A percentile compares a stretch with the other conserved stretches of the same genome.
Conservation (phyloP, 2,888 invertebrate genomes). For the Tuberolachnus salignus region DNA sequence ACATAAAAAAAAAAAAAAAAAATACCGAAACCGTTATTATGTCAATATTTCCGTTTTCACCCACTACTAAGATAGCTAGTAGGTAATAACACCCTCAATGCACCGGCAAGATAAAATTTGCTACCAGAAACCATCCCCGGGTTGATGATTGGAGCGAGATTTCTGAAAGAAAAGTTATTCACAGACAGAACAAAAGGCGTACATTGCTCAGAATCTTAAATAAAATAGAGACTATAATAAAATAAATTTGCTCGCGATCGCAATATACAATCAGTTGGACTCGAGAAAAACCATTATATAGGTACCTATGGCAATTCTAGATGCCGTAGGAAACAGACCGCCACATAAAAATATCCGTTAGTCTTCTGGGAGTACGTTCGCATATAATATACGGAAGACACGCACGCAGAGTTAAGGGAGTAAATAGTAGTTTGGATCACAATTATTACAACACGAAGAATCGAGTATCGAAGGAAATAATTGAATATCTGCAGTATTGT, state of each 20-base stretch:
- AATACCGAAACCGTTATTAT: too few species aligned
- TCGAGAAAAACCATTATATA: slow-evolving; percentile 19
- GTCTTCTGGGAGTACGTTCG: slow-evolving; percentile 28
- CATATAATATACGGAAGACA: neutral
- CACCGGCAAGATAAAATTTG: too few species aligned
- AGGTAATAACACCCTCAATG: too few species aligned
- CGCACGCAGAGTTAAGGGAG: neutral
- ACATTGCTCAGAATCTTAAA: neutral
- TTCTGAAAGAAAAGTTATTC: too few species aligned
- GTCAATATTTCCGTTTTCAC: too few species aligned
- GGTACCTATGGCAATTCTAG: neutral
- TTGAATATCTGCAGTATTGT: neutral
- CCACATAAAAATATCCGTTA: slow-evolving; percentile 42
- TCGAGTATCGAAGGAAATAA: neutral
- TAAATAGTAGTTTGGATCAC: neutral
- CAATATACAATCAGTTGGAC: slow-evolving; percentile 14
- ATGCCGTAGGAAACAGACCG: slow-evolving; percentile 20
- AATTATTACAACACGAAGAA: neutral
- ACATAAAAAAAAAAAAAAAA: too few species aligned
- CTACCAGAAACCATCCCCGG: too few species aligned
- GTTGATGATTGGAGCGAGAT: too few species aligned
- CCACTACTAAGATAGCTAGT: too few species aligned
- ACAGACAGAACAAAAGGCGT: too few species aligned
- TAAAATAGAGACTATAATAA: slow-evolving; percentile 17
- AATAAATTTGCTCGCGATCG: neutral